These are phyloP conservation scores for Spodoptera picta DNA, from an alignment of 2,888 invertebrate genomes.

Conservation along the genomic window DNA sequence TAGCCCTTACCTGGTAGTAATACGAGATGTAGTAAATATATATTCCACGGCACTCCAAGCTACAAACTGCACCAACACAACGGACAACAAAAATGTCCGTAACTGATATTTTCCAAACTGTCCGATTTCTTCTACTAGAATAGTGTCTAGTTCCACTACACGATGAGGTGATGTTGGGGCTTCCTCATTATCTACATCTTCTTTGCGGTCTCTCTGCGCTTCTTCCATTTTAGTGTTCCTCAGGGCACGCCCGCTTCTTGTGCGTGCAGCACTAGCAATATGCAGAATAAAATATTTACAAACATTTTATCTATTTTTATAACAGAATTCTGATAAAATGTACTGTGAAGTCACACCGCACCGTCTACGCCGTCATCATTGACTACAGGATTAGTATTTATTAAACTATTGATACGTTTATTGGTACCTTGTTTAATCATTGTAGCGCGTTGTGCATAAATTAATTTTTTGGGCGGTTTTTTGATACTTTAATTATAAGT, in stretches of 20 bases:
- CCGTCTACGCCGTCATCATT: conserved; percentile 18
- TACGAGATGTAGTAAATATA: conserved; percentile 77
- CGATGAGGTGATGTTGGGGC: conserved; percentile 7
- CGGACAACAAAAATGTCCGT: conserved; percentile 61
- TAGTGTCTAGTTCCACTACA: conserved; percentile 71
- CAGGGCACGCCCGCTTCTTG: conserved; percentile 4
- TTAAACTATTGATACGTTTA: conserved; percentile 11
- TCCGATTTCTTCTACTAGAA: conserved; percentile 77
- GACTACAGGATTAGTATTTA: conserved; percentile 35
- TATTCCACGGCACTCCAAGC: conserved; percentile 76
- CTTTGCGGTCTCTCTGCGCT: conserved; percentile 10
- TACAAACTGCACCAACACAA: conserved; percentile 68
- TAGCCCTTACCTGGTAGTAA: conserved; percentile 69
- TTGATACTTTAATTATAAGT: too few species aligned
- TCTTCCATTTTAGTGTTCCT: conserved; percentile 17
- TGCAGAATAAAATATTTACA: conserved; percentile 21
- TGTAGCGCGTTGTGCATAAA: background rate
- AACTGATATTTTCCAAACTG: conserved; percentile 77
- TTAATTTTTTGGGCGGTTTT: background rate
- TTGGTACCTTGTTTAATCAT: conserved; percentile 20
- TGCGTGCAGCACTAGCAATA: conserved; percentile 15
- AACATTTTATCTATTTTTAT: conserved; percentile 41
- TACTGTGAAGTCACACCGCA: conserved; percentile 13
- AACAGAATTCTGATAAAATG: conserved; percentile 38
- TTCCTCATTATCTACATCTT: conserved; percentile 7